phyloP scores from a whole-genome alignment of 2,888 invertebrate species.

The Hoplodrina blanda region DNA sequence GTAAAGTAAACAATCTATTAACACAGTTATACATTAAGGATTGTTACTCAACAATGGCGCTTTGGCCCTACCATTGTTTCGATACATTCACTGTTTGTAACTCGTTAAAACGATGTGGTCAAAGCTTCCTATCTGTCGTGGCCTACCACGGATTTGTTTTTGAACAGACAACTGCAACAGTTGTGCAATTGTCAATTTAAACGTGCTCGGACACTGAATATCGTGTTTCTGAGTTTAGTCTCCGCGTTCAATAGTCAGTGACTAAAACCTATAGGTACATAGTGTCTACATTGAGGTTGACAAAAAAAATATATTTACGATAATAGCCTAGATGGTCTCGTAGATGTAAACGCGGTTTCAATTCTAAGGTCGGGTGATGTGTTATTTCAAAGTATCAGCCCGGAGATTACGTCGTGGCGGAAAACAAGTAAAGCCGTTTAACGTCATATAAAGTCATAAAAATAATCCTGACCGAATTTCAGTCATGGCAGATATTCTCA shows the following conservation, averaged over 20 bases:
- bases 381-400: too few species aligned
- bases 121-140: constrained; percentile 75
- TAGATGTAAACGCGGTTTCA: too few species aligned
- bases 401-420: too few species aligned
- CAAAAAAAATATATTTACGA: too few species aligned
- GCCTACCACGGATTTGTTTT: constrained; percentile 75
- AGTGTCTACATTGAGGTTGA: not conserved
- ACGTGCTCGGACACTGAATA: constrained; percentile 35
- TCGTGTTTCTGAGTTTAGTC: constrained; percentile 28
- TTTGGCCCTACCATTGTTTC: constrained; percentile 57
- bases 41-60: constrained; percentile 51
- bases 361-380: too few species aligned
- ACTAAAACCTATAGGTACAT: constrained; percentile 1
- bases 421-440: too few species aligned
- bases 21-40: constrained; percentile 40
- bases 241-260: constrained; percentile 28
- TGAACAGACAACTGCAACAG: constrained; percentile 50
- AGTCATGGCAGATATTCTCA: too few species aligned
- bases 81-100: constrained; percentile 50
- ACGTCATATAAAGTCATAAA: too few species aligned
- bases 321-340: too few species aligned
- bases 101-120: constrained; percentile 75
- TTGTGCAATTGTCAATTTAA: constrained; percentile 71
- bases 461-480: too few species aligned
- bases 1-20: constrained; percentile 47